Percentiles rank a stretch among this genome's conserved stretches.
Conservation (phyloP, 1,140 invertebrate genomes). For the Papilio aristodemus region DNA sequence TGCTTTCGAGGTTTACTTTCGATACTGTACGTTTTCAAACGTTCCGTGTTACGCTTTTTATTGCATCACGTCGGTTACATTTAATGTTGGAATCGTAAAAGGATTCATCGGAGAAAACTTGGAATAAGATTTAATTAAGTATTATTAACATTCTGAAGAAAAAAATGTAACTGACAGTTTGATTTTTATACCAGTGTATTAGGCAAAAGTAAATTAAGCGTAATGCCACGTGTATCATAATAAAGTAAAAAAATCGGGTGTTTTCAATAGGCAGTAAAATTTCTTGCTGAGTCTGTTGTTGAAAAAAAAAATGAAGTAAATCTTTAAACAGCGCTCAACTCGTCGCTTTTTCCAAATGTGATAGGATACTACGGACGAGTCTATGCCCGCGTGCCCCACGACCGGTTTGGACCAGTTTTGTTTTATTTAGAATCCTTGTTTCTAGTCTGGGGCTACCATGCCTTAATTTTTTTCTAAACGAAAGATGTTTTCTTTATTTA, state of each 20-base stretch:
- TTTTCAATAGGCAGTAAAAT: no score
- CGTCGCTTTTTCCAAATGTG: constrained; percentile 25
- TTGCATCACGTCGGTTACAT: constrained; percentile 25
- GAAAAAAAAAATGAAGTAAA: constrained; percentile 20
- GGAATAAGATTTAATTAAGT: no score
- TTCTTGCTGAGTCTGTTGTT: constrained; percentile 1
- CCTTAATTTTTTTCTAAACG: background rate
- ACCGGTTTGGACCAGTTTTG: constrained; percentile 31
- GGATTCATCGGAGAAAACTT: background rate
- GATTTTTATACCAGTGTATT: no score
- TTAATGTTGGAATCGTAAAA: constrained; percentile 14
- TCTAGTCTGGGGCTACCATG: constrained; percentile 27
- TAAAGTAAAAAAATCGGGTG: background rate
- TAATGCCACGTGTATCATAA: background rate
- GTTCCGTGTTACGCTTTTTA: constrained; percentile 27
- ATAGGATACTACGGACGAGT: constrained; percentile 26
- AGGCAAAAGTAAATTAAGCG: background rate
- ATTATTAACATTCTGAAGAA: no score
- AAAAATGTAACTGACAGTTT: no score
- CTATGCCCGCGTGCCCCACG: constrained; percentile 26
- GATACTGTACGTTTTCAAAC: constrained; percentile 25
- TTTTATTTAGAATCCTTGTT: constrained; percentile 33
- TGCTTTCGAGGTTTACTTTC: constrained; percentile 31
- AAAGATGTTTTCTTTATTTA: background rate
- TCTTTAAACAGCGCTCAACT: constrained; percentile 3